These are phyloP conservation scores for Bambusicola thoracicus DNA, from an alignment of 2,113 vertebrate species.

Conservation along the genomic window DNA sequence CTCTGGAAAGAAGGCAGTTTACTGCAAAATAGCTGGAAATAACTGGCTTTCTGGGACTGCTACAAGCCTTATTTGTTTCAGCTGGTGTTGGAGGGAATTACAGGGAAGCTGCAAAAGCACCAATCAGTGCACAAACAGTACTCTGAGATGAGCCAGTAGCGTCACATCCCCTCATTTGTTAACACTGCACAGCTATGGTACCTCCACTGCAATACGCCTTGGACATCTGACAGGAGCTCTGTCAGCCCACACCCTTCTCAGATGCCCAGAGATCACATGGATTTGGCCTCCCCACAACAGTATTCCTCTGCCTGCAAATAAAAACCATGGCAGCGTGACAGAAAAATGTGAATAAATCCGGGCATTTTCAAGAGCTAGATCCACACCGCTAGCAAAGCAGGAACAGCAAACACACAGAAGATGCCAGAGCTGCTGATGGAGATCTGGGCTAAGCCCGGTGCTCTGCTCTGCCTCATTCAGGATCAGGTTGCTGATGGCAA, in stretches of 20 bases:
- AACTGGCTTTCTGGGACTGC: not conserved
- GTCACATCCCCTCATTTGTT: rapidly evolving
- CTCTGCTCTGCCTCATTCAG: not conserved
- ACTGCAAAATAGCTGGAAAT: not conserved
- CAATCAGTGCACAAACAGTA: not conserved
- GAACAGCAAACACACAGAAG: not conserved
- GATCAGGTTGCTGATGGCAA: not conserved
- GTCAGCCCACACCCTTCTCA: not conserved
- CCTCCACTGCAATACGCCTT: not conserved
- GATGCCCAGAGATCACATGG: not conserved
- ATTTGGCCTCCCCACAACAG: not conserved
- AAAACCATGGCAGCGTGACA: not conserved
- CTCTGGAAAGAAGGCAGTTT: not conserved
- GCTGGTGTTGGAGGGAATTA: not conserved
- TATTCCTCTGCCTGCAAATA: not conserved
- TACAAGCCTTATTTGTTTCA: not conserved
- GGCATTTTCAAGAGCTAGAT: not conserved
- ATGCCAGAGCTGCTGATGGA: not conserved
- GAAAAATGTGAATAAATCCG: not conserved
- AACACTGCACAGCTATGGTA: not conserved
- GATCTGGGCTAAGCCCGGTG: not conserved
- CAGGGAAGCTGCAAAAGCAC: not conserved
- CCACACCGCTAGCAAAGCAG: not conserved
- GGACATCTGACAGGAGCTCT: not conserved
- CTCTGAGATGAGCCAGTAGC: not conserved